phyloP scores from a whole-genome alignment of 2,113 vertebrate genomes.

The Oreochromis aureus region DNA sequence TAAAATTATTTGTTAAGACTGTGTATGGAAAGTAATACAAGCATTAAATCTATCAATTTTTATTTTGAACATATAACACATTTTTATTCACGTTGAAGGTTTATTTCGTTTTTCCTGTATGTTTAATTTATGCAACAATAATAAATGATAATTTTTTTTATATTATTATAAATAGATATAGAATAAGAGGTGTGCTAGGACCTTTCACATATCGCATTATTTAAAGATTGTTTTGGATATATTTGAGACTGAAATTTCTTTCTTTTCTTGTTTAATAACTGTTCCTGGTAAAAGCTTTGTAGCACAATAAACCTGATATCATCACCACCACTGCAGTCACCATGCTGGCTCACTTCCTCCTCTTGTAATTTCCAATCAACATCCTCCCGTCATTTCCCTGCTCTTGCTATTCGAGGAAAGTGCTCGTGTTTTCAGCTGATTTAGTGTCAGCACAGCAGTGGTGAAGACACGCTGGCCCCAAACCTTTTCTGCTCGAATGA shows the following conservation, averaged over 20 bases:
- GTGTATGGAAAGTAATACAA: neutral
- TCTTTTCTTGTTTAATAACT: neutral
- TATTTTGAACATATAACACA: neutral
- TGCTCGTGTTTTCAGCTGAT: neutral
- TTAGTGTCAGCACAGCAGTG: neutral
- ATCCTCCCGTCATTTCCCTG: neutral
- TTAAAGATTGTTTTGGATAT: neutral
- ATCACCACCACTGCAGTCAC: slow-evolving; percentile 1
- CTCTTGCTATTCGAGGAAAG: neutral
- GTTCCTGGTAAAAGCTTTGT: neutral
- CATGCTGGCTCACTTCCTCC: slow-evolving; percentile 10
- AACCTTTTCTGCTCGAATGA: neutral
- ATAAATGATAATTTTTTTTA: neutral
- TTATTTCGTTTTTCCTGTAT: neutral
- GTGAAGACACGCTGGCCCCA: neutral
- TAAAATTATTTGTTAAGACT: neutral
- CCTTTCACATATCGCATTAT: neutral
- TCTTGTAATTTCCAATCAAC: slow-evolving; percentile 13
- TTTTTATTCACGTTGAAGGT: neutral
- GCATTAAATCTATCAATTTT: neutral
- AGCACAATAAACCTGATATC: slow-evolving; percentile 15
- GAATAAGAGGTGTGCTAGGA: neutral
- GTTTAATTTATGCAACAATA: neutral
- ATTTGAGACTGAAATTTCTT: neutral
- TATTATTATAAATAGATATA: neutral